Base-by-base conservation (phyloP, 2,888 invertebrate species). In the Oxytorus armatus region DNA sequence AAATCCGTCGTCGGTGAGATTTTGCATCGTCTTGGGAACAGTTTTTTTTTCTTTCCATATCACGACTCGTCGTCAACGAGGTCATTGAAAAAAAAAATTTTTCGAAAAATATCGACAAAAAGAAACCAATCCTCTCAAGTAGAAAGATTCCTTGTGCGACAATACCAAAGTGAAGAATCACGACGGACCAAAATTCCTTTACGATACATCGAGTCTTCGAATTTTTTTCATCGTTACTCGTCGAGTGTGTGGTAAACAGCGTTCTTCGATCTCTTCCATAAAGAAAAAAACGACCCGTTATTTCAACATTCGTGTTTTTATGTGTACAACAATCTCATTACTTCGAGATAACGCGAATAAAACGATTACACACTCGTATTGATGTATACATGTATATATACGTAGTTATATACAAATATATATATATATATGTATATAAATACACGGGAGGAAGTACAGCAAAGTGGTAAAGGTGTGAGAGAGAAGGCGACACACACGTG, bases 401-500 rank as follows among this genome's bases (percentile, higher is more conserved):
- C 5, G 5, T 29, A 29, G 3, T 29, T 29, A 29, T 29, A 29
- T 2, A 29, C 5, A 29, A 2, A 29, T 29, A 29, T 29, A 16
- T 57, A 44, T 33, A 44, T 44, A 18, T 47, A 55, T 10, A 25
- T 39, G 68, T 16, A 51, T 16, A 18, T 33, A 33, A 10, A 47
- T 63, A 63, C 47, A 18, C 39, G n/a, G n/a, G 5, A 25, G 11
- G 39, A 16, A 53, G 33, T 21, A 44, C n/a, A 53, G n/a, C 44
- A 49, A 44, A 49, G 70, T 70, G 65, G 23, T 33, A 29, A 79
- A 42, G 44, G 75, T 29, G 65, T 55, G 66, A 47, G 65, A 65
- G 77, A 53, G 47, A 70, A 70, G 69, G 63, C 47, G 65, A 79
- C 69, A 57, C 47, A 79, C 79, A 80, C 79, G 79, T 80, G 79